A percentile compares a stretch with the other conserved stretches of the same genome.
phyloP scores from a whole-genome alignment of 2,888 invertebrate species.

The Coleophora deauratella region DNA sequence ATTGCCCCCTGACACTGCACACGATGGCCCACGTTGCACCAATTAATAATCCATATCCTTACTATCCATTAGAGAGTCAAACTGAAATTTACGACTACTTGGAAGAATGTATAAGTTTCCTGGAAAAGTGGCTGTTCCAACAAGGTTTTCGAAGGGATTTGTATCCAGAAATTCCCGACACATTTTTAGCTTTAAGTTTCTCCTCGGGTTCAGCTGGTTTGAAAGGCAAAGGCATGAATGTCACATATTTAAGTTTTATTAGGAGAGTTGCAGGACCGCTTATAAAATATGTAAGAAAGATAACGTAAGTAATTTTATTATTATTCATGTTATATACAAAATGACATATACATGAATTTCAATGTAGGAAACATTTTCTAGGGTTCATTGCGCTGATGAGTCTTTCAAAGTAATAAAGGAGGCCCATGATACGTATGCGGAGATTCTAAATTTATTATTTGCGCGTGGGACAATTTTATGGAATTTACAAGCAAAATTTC shows the following conservation, averaged over 20 bases:
- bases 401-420: slow-evolving; percentile 46
- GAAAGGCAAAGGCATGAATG: slow-evolving; percentile 55
- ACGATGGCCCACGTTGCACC: slow-evolving; percentile 27
- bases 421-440: slow-evolving; percentile 53
- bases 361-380: too few species aligned
- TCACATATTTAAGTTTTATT: slow-evolving; percentile 54
- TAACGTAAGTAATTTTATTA: slow-evolving; percentile 34
- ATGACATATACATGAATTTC: too few species aligned
- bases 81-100: slow-evolving; percentile 41
- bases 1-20: slow-evolving; percentile 54
- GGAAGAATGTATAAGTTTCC: slow-evolving; percentile 39
- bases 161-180: slow-evolving; percentile 57
- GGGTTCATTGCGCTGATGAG: slow-evolving; percentile 20
- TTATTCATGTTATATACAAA: neutral
- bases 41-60: slow-evolving; percentile 52
- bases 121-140: slow-evolving; percentile 64
- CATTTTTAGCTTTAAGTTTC: slow-evolving; percentile 52
- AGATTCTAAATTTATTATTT: slow-evolving; percentile 44
- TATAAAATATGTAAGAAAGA: slow-evolving; percentile 53
- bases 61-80: slow-evolving; percentile 43
- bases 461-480: slow-evolving; percentile 51
- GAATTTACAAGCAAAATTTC: slow-evolving; percentile 45
- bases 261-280: slow-evolving; percentile 57
- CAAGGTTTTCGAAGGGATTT: slow-evolving; percentile 65
- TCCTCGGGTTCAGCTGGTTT: slow-evolving; percentile 29